Base-by-base conservation (phyloP, 2,113 vertebrate species). In the Barbus barbus region DNA sequence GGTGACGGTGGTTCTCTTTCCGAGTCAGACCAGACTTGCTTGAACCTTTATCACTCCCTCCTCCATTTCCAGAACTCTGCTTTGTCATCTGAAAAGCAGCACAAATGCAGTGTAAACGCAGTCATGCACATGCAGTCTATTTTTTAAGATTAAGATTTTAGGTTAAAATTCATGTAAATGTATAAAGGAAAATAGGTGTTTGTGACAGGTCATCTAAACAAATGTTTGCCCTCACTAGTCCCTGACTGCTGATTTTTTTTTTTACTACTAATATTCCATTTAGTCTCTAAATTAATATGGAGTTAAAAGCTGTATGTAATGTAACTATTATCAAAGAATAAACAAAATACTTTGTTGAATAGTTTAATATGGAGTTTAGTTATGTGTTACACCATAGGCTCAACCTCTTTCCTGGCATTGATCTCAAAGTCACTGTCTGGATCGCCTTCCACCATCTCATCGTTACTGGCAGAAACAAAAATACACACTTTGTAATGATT, bases 381-480 rank as follows among this genome's bases (percentile, higher is more conserved):
- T 2, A n/a, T 51, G 31, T 51, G 14, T 75, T 51, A 71, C 22
- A 71, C 67, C 20, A 41, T 14, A 18, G 4, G 14, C 91, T 93
- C 89, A n/a, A 96, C 97, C 95, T 97, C 97, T 91, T 95, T 96
- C 87, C 95, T 97, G 81, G 94, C 79, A n/a, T 95, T 94, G 3
- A 94, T 56, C 44, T 97, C 96, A 56, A 95, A 94, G 89, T 97
- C 96, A 2, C 95, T 95, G 90, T 97, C 92, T 4, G 92, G 95
- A 8, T 95, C 95, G 24, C 90, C 94, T 82, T 97, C 96, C 84
- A 97, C 96, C 0, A 94, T 36, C 38, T 97, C 97, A 81, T 97
- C 96, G 3, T 95, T 96, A 89, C 94, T 94, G 60, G 22, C 74
- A 78, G 5, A 60, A 36, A 28, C 33, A 82, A 73, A 78, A 73